phyloP scores from a whole-genome alignment of 2,797 vertebrate genomes.

The Sarcophilus harrisii region DNA sequence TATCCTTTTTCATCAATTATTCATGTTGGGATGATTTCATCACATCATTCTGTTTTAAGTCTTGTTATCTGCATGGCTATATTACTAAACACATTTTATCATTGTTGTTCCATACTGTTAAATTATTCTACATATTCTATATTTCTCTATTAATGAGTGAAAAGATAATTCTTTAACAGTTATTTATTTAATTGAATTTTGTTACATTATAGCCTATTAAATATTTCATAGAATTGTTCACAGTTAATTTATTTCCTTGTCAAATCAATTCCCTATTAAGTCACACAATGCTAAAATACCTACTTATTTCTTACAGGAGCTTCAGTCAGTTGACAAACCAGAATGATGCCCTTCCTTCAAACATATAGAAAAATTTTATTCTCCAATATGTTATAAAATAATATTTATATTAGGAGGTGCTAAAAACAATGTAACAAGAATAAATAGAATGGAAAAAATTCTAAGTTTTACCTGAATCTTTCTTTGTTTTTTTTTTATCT shows the following conservation, averaged over 20 bases:
- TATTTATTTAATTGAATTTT: constrained; percentile 78
- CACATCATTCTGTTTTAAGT: constrained; percentile 75
- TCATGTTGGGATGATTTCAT: constrained; percentile 80
- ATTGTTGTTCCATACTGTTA: constrained; percentile 60
- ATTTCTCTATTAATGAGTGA: constrained; percentile 35
- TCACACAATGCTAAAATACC: constrained; percentile 13
- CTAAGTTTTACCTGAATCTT: neutral
- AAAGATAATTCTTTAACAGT: constrained; percentile 69
- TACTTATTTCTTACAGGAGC: constrained; percentile 42
- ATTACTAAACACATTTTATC: constrained; percentile 80
- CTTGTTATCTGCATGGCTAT: constrained; percentile 76
- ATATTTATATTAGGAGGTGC: neutral
- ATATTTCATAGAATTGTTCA: constrained; percentile 49
- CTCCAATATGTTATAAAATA: constrained; percentile 9
- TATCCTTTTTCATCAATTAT: constrained; percentile 77
- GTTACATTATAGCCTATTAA: constrained; percentile 52
- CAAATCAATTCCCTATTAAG: constrained; percentile 51
- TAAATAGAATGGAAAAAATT: neutral
- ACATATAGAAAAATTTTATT: constrained; percentile 6
- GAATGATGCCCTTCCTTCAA: constrained; percentile 33
- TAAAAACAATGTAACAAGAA: constrained; percentile 25
- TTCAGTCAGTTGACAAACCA: constrained; percentile 30
- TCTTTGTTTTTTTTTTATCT: neutral
- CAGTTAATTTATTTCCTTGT: constrained; percentile 60
- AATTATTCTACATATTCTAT: no score